Percentiles rank a stretch among this genome's conserved stretches.
Conservation (phyloP, 2,888 invertebrate species). For the Leptinotarsa tumamoca region DNA sequence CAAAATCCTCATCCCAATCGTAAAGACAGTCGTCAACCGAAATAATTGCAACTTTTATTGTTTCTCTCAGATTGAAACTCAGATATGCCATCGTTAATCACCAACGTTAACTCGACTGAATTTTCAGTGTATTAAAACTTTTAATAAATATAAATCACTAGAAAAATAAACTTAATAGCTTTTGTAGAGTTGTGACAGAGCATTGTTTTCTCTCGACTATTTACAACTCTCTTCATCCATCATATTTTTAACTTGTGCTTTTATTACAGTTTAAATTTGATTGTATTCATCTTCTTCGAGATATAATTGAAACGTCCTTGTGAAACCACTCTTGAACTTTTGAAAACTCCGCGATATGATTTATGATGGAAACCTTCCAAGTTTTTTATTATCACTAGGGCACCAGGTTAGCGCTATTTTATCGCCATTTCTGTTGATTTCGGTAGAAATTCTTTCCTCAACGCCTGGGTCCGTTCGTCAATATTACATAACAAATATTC, state of each 20-base stretch:
- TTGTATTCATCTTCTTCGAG: slow-evolving; percentile 55
- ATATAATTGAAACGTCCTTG: slow-evolving; percentile 54
- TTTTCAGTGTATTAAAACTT: slow-evolving; percentile 41
- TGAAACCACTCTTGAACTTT: slow-evolving; percentile 54
- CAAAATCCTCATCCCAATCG: background rate
- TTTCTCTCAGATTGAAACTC: background rate
- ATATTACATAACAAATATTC: too few relatives aligned
- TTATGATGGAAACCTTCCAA: slow-evolving; percentile 50
- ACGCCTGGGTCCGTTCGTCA: too few relatives aligned
- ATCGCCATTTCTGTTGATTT: background rate
- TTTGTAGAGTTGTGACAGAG: slow-evolving; percentile 40
- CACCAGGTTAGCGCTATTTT: slow-evolving; percentile 42
- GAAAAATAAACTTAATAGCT: slow-evolving; percentile 47
- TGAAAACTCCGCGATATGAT: slow-evolving; percentile 52
- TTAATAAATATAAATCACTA: slow-evolving; percentile 50
- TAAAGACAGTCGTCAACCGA: background rate
- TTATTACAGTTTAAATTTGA: slow-evolving; percentile 51
- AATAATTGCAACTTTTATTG: slow-evolving; percentile 6
- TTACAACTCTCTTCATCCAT: slow-evolving; percentile 48
- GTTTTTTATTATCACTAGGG: slow-evolving; percentile 51
- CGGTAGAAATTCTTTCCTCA: too few relatives aligned
- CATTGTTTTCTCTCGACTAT: slow-evolving; percentile 40
- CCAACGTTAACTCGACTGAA: background rate
- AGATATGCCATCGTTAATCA: slow-evolving; percentile 12
- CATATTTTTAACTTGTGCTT: slow-evolving; percentile 47